A percentile compares a stretch with the other conserved stretches of the same genome.
phyloP scores from a whole-genome alignment of 2,888 invertebrate genomes.

The Meandrusa payeni region DNA sequence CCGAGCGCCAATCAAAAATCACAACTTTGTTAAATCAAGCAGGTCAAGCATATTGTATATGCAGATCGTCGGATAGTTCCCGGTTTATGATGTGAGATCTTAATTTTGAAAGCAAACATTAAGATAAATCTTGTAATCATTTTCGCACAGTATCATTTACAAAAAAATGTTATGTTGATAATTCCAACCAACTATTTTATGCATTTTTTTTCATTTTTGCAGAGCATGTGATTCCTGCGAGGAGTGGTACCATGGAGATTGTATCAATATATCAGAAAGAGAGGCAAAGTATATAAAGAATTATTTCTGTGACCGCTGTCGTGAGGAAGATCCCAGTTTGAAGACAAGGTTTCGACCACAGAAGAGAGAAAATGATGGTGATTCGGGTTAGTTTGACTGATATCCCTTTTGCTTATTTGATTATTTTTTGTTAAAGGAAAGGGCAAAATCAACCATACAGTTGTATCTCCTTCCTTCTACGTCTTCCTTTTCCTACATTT shows the following conservation, averaged over 20 bases:
- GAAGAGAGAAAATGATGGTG: slow-evolving; percentile 70
- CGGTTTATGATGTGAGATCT: slow-evolving; percentile 95
- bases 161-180: too few species aligned
- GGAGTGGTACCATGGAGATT: slow-evolving; percentile 99
- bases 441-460: too few species aligned
- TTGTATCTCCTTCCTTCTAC: too few species aligned
- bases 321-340: slow-evolving; percentile 90
- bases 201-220: too few species aligned
- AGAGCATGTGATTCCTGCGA: slow-evolving; percentile 98
- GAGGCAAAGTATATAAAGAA: slow-evolving; percentile 96
- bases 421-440: too few species aligned
- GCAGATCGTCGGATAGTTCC: slow-evolving; percentile 95
- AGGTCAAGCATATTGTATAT: slow-evolving; percentile 96
- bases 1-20: slow-evolving; percentile 94
- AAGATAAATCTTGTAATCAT: too few species aligned
- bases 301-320: slow-evolving; percentile 94
- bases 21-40: slow-evolving; percentile 93
- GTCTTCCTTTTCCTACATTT: too few species aligned
- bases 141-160: too few species aligned
- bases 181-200: too few species aligned
- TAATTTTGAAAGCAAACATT: too few species aligned
- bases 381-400: slow-evolving; percentile 51
- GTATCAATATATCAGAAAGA: slow-evolving; percentile 95
- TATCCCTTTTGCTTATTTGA: too few species aligned
- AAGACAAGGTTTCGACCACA: slow-evolving; percentile 81